Evolutionary conservation across 2,888 invertebrate species (phyloP), one percentile per base, ranked within the genome.

Genomic region (Physocephala rufipes): DNA sequence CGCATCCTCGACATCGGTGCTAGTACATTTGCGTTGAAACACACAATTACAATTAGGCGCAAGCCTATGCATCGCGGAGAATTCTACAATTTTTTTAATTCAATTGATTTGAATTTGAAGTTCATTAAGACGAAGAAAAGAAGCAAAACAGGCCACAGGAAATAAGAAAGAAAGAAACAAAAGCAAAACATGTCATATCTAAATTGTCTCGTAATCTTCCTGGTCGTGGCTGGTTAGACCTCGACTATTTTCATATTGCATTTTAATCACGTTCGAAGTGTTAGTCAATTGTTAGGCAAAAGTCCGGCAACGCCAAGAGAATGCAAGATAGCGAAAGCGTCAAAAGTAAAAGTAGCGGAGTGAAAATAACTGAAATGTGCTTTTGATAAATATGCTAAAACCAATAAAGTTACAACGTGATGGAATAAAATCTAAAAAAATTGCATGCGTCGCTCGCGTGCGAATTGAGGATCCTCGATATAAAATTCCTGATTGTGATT

Each of bases 251-350:
- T 63, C 67, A 65, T 66, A 73, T 73, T 73, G 68, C 68, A 73
- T 70, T 71, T 71, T 58, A 66, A 68, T 68, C 73, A 73, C 73
- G 73, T 73, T 69, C 63, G 16, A 13, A 24, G n/a, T 15, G 15
- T 9, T 36, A 36, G 36, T 53, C 55, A 55, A 66, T 66, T 66
- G 66, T 66, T 66, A n/a, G 53, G 66, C 19, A 55, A 66, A 66
- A 36, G 45, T 43, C 62, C 26, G n/a, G 30, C 65, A 28, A 49
- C 53, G 28, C 49, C 65, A 51, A 28, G 9, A 28, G 49, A 49
- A 53, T 28, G 15, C n/a, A n/a, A n/a, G n/a, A n/a, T n/a, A n/a
- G n/a, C n/a, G n/a, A n/a, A n/a, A n/a, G n/a, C 19, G 47, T 47
- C 53, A 53, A 13, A 36, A 65, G 65, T 26, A 65, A 30, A 26